Percentiles rank a stretch among this genome's conserved stretches.
phyloP scores from a whole-genome alignment of 2,888 invertebrate species.

The Dryadula phaetusa region DNA sequence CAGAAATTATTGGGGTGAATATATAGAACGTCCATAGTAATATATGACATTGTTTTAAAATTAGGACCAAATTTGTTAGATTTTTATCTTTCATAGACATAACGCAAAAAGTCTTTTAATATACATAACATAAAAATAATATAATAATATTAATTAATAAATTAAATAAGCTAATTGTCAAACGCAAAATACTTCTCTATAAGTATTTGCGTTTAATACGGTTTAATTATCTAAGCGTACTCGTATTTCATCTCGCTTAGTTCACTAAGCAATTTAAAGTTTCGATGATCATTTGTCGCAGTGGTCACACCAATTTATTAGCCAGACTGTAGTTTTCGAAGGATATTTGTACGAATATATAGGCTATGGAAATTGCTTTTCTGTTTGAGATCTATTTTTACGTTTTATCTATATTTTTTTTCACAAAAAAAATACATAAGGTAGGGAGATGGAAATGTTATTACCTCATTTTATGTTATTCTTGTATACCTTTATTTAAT shows the following conservation, averaged over 20 bases:
- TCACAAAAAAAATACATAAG: too few species aligned
- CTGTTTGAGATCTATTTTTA: conserved; percentile 1
- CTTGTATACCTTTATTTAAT: too few species aligned
- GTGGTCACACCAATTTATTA: conserved; percentile 25
- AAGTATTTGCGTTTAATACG: conserved; percentile 2
- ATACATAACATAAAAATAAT: background rate
- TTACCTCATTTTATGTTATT: too few species aligned
- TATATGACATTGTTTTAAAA: background rate
- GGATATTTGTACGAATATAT: conserved; percentile 21
- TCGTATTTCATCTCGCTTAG: conserved; percentile 20
- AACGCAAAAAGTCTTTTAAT: too few species aligned
- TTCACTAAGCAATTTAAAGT: conserved; percentile 28
- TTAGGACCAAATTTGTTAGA: too few species aligned
- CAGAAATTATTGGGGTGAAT: too few species aligned
- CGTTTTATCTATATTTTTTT: background rate
- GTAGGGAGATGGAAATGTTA: too few species aligned
- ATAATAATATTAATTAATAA: background rate
- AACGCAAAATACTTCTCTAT: background rate
- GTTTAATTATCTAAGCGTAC: conserved; percentile 23
- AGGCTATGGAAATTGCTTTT: conserved; percentile 16
- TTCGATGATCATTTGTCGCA: conserved; percentile 30
- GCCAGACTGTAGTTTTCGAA: conserved; percentile 25
- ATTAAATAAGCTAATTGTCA: background rate
- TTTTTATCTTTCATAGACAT: too few species aligned
- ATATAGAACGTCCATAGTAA: background rate